Base-by-base conservation (phyloP, 2,888 invertebrate genomes). In the Selenia dentaria region DNA sequence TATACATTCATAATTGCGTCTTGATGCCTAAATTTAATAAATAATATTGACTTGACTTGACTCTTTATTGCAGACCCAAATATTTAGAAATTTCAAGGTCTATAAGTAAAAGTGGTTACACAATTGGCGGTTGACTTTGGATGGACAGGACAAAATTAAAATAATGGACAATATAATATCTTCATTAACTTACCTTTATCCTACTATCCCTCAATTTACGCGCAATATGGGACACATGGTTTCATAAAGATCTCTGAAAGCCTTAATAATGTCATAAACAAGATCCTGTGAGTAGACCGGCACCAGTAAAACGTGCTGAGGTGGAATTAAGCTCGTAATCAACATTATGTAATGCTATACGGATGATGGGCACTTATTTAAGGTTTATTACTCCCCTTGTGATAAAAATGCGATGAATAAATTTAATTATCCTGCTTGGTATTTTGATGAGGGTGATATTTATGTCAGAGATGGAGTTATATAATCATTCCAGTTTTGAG, bases 241-340 rank as follows among this genome's bases (percentile, higher is more conserved):
- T 54, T 62, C 60, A 62, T 63, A 61, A 59, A 61, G 57, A 57
- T 54, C 59, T 44, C 34, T 27, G 46, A 51, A 37, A 56, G 46
- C 51, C 54, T 63, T 59, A 60, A 60, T 61, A 57, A 63, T 57
- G 44, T 48, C 53, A 51, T 63, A 63, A 63, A 63, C 59, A 57
- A 51, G 50, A 46, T 31, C 51, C 46, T 48, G 35, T 32, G 42
- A 46, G 43, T 46, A 51, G 50, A 34, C 40, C 40, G 33, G 54
- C 37, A n/a, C n/a, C n/a, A 54, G 54, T 62, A 55, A 62, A 59
- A 54, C 54, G 51, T 48, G 46, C 55, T 52, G 54, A 62, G 55
- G 57, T 57, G 59, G 53, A 52, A 9, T 42, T 59, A 48, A 52
- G 52, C 51, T 37, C 40, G 54, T 57, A 61, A 61, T 61, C 61